Conservation (phyloP, 1,140 invertebrate species). For the Cherax quadricarinatus region DNA sequence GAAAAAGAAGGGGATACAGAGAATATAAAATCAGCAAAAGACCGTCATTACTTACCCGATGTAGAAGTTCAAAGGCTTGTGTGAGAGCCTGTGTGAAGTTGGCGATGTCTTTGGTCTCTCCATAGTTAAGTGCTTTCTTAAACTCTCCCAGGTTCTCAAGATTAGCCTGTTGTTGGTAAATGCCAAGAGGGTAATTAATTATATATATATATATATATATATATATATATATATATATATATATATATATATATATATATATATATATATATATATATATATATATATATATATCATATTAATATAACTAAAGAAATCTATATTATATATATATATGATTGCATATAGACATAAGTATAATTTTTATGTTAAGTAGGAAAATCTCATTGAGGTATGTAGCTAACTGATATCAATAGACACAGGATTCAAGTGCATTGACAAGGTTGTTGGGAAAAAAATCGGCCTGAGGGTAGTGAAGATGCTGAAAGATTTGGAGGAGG, state of each 20-base stretch:
- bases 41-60: constrained; percentile 79
- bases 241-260: neutral
- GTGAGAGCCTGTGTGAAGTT: constrained; percentile 95
- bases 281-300: too few relatives aligned
- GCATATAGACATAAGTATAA: too few relatives aligned
- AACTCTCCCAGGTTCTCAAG: constrained; percentile 90
- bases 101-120: constrained; percentile 89
- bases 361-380: too few relatives aligned
- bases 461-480: too few relatives aligned
- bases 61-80: constrained; percentile 92
- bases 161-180: constrained; percentile 82
- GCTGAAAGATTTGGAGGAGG: too few relatives aligned
- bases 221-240: neutral
- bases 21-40: neutral
- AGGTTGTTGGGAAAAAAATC: too few relatives aligned
- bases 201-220: neutral
- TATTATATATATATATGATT: too few relatives aligned
- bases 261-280: neutral
- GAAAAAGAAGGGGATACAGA: constrained; percentile 2
- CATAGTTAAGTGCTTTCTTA: constrained; percentile 82
- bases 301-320: too few relatives aligned
- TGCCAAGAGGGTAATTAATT: neutral
- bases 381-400: too few relatives aligned
- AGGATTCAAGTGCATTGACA: too few relatives aligned
- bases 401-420: too few relatives aligned